phyloP scores from a whole-genome alignment of 2,888 invertebrate species.

The Pseudeuparius sepicola region DNA sequence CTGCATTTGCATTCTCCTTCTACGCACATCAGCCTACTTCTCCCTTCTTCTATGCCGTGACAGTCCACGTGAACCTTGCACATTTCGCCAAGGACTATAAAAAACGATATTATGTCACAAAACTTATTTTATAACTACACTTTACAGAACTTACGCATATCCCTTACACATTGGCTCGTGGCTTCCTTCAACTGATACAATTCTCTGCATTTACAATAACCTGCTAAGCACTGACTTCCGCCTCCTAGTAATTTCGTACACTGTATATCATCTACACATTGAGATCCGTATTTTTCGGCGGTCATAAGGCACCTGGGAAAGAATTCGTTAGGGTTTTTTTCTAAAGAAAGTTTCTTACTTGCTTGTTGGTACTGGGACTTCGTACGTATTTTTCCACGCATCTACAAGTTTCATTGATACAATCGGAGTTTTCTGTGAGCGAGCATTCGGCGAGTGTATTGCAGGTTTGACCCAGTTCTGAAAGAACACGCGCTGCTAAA shows the following conservation, averaged over 20 bases:
- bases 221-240: constrained; percentile 25
- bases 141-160: constrained; percentile 25
- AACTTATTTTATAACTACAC: neutral
- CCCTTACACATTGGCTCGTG: constrained; percentile 27
- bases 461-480: constrained; percentile 30
- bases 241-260: constrained; percentile 26
- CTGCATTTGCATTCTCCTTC: constrained; percentile 27
- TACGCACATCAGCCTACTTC: constrained; percentile 25
- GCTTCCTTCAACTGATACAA: constrained; percentile 25
- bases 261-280: constrained; percentile 29
- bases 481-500: too few species aligned
- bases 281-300: constrained; percentile 22
- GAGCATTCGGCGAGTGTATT: constrained; percentile 26
- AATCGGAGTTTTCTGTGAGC: constrained; percentile 22
- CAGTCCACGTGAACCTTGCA: constrained; percentile 27
- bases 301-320: constrained; percentile 27
- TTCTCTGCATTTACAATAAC: constrained; percentile 29
- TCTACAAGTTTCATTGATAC: constrained; percentile 25
- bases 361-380: too few species aligned
- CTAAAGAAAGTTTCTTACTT: too few species aligned
- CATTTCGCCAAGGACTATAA: constrained; percentile 29
- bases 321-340: too few species aligned
- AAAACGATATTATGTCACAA: constrained; percentile 5
- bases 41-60: constrained; percentile 20
- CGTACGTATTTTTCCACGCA: constrained; percentile 26